Base-by-base conservation (phyloP, 2,888 invertebrate species). In the Lathronympha strigana region DNA sequence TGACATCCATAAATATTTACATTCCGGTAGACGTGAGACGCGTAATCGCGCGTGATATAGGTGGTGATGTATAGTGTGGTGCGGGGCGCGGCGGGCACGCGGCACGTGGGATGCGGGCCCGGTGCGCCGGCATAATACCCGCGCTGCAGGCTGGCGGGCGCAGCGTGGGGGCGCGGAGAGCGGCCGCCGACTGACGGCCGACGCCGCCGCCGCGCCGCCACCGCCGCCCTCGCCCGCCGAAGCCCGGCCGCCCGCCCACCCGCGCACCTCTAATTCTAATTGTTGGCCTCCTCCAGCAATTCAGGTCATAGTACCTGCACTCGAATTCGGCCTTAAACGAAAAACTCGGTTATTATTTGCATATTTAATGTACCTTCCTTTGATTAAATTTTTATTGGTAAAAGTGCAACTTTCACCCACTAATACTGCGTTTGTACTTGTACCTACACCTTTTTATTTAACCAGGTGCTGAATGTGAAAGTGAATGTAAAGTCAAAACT, bases 1-100 rank as follows among this genome's bases (percentile, higher is more conserved):
- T 90, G 90, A 89, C 90, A 90, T 90, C 90, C 90, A 88, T 91
- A 91, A 90, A 90, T 91, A 90, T 91, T 91, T 91, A 91, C 91
- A 90, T 90, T 90, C 83, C 84, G 86, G 80, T 78, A 81, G 84
- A 84, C 80, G 87, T 81, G 82, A 81, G 84, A 82, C 80, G 84
- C 81, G 84, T 84, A 80, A 81, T 82, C 81, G 83, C 81, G 82
- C 85, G 82, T 80, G 84, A 80, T 84, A 81, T 76, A 81, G 77
- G 79, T 76, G 77, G 78, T 75, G 81, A 76, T 80, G 76, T 75
- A 77, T 74, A 71, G 78, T 76, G 73, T 75, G 75, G 71, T 74
- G 76, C 72, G 79, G 70, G 70, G 75, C 70, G 70, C 74, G 74
- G 83, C 87, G 87, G 82, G 77, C 73, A 80, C 75, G 79, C 81